These are phyloP conservation scores for Sepiola atlantica DNA, from an alignment of 2,888 invertebrate genomes.

Conservation along the genomic window DNA sequence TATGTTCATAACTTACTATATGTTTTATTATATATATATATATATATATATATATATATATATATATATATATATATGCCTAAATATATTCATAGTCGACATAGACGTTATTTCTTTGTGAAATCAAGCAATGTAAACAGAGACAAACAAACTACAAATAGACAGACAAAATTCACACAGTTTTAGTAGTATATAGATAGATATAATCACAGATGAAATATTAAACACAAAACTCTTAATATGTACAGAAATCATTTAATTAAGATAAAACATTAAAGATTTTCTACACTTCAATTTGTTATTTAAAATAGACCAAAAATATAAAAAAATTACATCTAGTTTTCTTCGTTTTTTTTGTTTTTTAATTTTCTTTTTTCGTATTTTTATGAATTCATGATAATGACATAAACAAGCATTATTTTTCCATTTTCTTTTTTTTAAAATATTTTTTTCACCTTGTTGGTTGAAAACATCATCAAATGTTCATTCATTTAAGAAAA, in stretches of 20 bases:
- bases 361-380: not conserved
- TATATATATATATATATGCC: no score
- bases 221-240: not conserved
- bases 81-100: no score
- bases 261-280: not conserved
- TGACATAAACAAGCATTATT: not conserved
- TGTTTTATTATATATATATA: not conserved
- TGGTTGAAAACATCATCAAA: not conserved
- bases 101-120: no score
- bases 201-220: not conserved
- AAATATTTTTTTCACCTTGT: not conserved
- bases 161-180: no score
- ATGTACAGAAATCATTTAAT: not conserved
- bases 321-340: not conserved
- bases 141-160: no score
- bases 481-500: not conserved
- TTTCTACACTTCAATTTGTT: not conserved
- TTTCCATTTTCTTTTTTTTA: not conserved
- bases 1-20: no score
- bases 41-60: not conserved
- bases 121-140: no score
- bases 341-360: not conserved
- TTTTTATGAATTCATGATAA: not conserved
- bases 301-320: not conserved
- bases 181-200: no score